These are phyloP conservation scores for Lasioglossum calceatum DNA, from an alignment of 2,888 invertebrate genomes.

Conservation along the genomic window DNA sequence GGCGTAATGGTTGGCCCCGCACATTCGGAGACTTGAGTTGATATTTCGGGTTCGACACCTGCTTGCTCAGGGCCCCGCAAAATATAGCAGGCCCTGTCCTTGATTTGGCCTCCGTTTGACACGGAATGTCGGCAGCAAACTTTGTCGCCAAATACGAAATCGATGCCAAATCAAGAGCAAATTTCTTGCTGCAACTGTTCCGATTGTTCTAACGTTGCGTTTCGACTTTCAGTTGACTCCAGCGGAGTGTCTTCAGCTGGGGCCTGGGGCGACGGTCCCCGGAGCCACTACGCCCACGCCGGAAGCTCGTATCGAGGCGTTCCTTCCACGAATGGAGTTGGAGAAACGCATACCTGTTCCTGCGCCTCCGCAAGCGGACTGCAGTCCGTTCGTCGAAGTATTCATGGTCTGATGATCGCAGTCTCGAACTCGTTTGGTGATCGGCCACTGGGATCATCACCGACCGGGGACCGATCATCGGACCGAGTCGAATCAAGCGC, in stretches of 20 bases:
- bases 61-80: too few species aligned
- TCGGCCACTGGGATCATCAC: background rate
- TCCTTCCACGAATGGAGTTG: constrained; percentile 78
- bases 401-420: constrained; percentile 75
- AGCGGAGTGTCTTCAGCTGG: constrained; percentile 79
- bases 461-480: background rate
- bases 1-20: too few species aligned
- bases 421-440: background rate
- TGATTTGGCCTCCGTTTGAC: too few species aligned
- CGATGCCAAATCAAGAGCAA: too few species aligned
- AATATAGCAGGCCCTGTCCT: too few species aligned
- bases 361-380: constrained; percentile 78
- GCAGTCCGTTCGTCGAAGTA: constrained; percentile 79
- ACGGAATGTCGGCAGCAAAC: too few species aligned
- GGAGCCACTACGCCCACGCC: constrained; percentile 57
- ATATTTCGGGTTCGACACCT: too few species aligned
- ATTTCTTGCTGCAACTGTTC: background rate
- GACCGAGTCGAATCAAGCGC: constrained; percentile 13
- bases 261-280: constrained; percentile 66
- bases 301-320: constrained; percentile 77
- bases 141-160: too few species aligned
- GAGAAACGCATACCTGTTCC: constrained; percentile 79
- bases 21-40: too few species aligned
- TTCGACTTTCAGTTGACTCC: constrained; percentile 76
- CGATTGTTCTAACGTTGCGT: background rate